Conservation (phyloP, 2,113 vertebrate species). For the Micronycteris hirsuta region DNA sequence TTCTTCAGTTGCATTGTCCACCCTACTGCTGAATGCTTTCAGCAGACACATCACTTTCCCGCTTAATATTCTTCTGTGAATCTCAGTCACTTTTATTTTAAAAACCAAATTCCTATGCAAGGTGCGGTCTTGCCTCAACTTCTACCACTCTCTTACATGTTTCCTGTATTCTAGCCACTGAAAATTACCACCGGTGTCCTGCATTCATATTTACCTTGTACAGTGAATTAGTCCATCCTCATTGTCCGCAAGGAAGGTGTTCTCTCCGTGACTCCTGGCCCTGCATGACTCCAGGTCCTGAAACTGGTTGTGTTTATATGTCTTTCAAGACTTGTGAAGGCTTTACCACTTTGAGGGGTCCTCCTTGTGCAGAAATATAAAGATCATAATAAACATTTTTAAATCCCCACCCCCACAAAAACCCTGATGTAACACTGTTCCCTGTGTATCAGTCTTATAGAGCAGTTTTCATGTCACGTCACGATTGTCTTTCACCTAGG, state of each 20-base stretch:
- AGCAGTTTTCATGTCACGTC: not conserved
- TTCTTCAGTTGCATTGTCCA: not conserved
- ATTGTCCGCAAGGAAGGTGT: accelerated
- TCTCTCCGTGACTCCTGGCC: not conserved
- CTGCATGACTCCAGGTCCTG: not conserved
- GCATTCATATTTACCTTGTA: not conserved
- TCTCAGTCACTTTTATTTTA: not conserved
- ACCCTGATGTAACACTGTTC: not conserved
- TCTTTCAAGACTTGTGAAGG: not conserved
- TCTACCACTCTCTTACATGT: not conserved
- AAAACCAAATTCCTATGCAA: not conserved
- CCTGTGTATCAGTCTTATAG: not conserved
- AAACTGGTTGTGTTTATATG: not conserved
- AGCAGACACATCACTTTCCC: not conserved
- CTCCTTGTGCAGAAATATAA: not conserved
- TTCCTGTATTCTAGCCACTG: not conserved
- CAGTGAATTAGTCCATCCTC: not conserved
- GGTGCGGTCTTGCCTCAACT: not conserved
- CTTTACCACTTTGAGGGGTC: not conserved
- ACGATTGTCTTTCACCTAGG: not conserved
- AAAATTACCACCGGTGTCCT: not conserved
- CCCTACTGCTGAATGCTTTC: not conserved
- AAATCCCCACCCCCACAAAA: not conserved
- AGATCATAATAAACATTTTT: not conserved
- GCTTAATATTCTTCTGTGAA: not conserved